Base-by-base conservation (phyloP, 2,113 vertebrate species). In the Tychaedon coryphoeus region DNA sequence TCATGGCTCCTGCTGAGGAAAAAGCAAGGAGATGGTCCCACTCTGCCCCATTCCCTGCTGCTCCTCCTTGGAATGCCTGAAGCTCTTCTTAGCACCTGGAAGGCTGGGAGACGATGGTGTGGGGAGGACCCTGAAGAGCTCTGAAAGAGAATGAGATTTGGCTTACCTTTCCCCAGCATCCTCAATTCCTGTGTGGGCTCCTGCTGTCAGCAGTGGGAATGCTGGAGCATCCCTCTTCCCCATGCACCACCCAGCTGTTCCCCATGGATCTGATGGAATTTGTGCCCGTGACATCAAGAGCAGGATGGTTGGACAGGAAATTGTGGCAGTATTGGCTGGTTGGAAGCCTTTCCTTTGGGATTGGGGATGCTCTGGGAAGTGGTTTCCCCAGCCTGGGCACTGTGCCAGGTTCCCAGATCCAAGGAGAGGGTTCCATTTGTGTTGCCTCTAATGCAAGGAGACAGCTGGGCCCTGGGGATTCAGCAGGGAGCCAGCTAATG, bases 371-470 rank as follows among this genome's bases (percentile, higher is more conserved):
- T 91, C 86, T 11, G 20, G 75, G 92, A 82, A 84, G 69, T 17
- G 23, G 43, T 50, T 56, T 79, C 50, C 47, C 57, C 45, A 57
- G 9, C 14, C 72, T 8, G 17, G 94, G 92, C 71, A 18, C 61
- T 0, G 4, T 0, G 65, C 71, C 70, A 94, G 66, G 54, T 88
- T 89, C 85, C 89, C 47, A 57, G 73, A 74, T 95, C 92, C 1
- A 4, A 90, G 91, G 57, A 92, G 82, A 24, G 16, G 53, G 17
- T 86, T 94, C 95, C 93, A 77, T 76, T 88, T 56, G 75, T 50
- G 54, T 93, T 92, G 58, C 53, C 53, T 73, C 83, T 98, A 95
- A 97, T 96, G 79, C 77, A 94, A 95, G 62, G 78, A 97, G 97
- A 97, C 97, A 97, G 97, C 65, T 45, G 71, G 87, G 53, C 91